Base-by-base conservation (phyloP, 2,797 vertebrate species). In the Tolypeutes matacus region DNA sequence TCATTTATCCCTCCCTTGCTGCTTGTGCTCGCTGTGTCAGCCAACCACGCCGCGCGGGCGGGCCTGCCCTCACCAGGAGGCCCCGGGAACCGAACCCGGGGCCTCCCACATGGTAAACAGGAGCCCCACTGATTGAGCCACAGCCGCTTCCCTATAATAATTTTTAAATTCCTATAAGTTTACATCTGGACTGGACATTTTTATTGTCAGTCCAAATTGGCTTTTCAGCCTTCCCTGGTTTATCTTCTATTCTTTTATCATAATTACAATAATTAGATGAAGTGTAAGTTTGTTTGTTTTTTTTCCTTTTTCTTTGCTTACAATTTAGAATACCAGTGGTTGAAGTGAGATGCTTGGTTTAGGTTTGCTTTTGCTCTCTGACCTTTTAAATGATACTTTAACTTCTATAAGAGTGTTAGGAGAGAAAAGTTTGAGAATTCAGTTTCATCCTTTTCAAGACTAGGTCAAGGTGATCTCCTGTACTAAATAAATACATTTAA, bases 381-480 rank as follows among this genome's bases (percentile, higher is more conserved):
- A 58, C 7, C 5, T 88, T 92, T 93, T 73, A 78, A 83, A 31
- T 53, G 18, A 56, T 64, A 58, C 1, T 94, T 73, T 93, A 64
- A 56, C 29, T 36, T 84, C 58, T 67, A 7, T 67, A 89, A 73
- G 73, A 65, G 21, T 86, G 51, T 87, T 93, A 64, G 34, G 14
- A 64, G 78, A 88, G 17, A 81, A 69, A 90, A 7, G 12, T 34
- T 89, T 60, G 51, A 93, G 21, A 62, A 29, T 25, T 88, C 73
- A 72, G 0, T 87, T 92, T 69, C 31, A 70, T 65, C 34, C 78
- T 60, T 62, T 62, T 39, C 80, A 85, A 72, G 64, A 91, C 67
- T 49, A 90, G 84, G 77, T 95, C 81, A 70, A 90, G 49, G 53
- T 93, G 2, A 49, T 51, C 36, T 82, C 92, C 91, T 92, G 42